Evolutionary conservation across 2,113 vertebrate species (phyloP), one percentile per base, ranked within the genome.

Genomic region (Apodemus speciosus): DNA sequence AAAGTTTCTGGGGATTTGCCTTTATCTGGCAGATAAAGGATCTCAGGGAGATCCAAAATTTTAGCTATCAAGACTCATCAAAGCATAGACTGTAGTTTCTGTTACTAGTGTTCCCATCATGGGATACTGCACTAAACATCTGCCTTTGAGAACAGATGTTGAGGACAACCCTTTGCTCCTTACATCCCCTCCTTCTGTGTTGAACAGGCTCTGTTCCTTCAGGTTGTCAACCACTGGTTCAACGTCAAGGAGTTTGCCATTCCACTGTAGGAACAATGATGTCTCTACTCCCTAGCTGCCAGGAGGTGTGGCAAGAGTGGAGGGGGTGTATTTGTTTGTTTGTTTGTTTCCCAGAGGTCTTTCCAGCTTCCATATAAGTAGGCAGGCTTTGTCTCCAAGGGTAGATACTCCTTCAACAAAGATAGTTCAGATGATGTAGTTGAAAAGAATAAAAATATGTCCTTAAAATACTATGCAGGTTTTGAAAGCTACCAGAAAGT

Each of bases 131-230:
- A 18, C 2, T 13, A 56, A 76, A 72, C 0, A 0, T 40, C 27
- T 88, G 66, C 66, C 38, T 90, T 66, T 30, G n/a, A 76, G 91
- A 53, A 9, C 90, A 80, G 49, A 21, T 4, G 18, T 43, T 7
- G 10, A 32, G 58, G 46, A 58, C 30, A 73, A 6, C 6, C 1
- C 3, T 7, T 68, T 40, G 15, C 1, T 25, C 58, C 16, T 75
- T 8, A 0, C 11, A 0, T 4, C 4, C 10, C 2, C 40, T 40
- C 16, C 0, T 8, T 20, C 72, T 43, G 23, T 35, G 80, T 49
- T 7, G 2, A 9, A 0, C 0, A n/a, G n/a, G 18, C 32, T 86
- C 23, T 14, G 51, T 5, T 9, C 15, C 60, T 53, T 56, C 27
- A 7, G 23, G 71, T 62, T 40, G 27, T 38, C 49, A 80, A 35